Base-by-base conservation (phyloP, 2,888 invertebrate genomes). In the Antheraea yamamai region DNA sequence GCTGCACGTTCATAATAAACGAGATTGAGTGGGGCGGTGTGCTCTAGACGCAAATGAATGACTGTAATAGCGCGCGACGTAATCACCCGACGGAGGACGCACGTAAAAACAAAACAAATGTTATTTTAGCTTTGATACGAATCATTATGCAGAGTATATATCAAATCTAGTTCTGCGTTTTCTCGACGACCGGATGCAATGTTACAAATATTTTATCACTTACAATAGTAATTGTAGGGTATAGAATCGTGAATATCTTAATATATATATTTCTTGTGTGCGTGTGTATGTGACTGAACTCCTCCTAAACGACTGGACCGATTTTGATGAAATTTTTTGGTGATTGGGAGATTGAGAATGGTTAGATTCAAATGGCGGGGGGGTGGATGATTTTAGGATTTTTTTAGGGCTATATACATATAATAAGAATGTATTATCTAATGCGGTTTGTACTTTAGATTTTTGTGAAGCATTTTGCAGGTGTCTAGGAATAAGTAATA, bases 1-100 rank as follows among this genome's bases (percentile, higher is more conserved):
- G 88, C 81, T 90, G 91, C 91, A 89, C 89, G 92, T 91, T 91
- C 90, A 91, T 93, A 92, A 94, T 93, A 91, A 92, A 93, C 91
- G 91, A 92, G 92, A 93, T 92, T 92, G 93, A 93, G 92, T 90
- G 88, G 91, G 91, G 91, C 89, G 89, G 87, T 86, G 91, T 85
- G 70, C 70, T 70, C 39, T 70, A 89, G 89, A 89, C 89, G 87
- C 89, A 92, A 94, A 93, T 93, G 93, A 94, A 92, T 91, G 93
- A 92, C 93, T 88, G 89, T 86, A 88, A 90, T 89, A 88, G 87
- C 85, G 88, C 84, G 85, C 85, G 84, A 85, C 88, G 92, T 92
- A 93, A 94, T 94, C 92, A 93, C 91, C 88, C 90, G 89, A 82
- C 92, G 84, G 88, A 86, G 89, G 89, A 89, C 87, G 85, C 85